Base-by-base conservation (phyloP, 2,113 vertebrate species). In the Sphaerodactylus townsendi region DNA sequence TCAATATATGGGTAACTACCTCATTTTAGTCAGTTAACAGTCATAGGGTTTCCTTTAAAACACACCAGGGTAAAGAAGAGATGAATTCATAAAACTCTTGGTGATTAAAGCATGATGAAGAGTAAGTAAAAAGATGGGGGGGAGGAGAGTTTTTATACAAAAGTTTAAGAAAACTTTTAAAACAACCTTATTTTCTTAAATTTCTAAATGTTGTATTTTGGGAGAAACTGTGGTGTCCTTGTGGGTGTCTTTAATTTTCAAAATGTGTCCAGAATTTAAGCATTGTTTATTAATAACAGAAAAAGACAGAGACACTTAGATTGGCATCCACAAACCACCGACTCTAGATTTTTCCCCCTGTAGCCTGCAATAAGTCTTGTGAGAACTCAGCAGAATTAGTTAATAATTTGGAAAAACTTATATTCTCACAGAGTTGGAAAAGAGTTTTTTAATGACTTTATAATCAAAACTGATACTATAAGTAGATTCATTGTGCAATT, bases 11-110 rank as follows among this genome's bases (percentile, higher is more conserved):
- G 62, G 46, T 91, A 91, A 78, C 86, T 88, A 86, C 93, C 90
- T 92, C 74, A 33, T 75, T 95, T 88, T 91, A 92, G 86, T 77
- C 85, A 81, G 73, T 88, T 82, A 90, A 83, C 82, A 85, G 83
- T 93, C 68, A 79, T 89, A 90, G 62, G 73, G 82, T 39, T 91
- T 92, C 86, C 82, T 86, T 72, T 92, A 92, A 92, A 95, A 88
- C 86, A 91, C 81, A 89, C 88, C 87, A 85, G 91, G 93, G 94
- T 0, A 30, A 95, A 92, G 92, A 93, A 85, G 91, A 95, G 92
- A 94, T 83, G 94, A 94, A 93, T 91, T 93, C 89, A 91, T 92
- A 93, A 94, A 93, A 95, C 77, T 95, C 87, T 95, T 94, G 92
- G 91, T 92, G 92, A 94, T 91, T 94, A 94, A 91, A 89, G 90